Base-by-base conservation (phyloP, 2,888 invertebrate genomes). In the Folsomia manolachei region DNA sequence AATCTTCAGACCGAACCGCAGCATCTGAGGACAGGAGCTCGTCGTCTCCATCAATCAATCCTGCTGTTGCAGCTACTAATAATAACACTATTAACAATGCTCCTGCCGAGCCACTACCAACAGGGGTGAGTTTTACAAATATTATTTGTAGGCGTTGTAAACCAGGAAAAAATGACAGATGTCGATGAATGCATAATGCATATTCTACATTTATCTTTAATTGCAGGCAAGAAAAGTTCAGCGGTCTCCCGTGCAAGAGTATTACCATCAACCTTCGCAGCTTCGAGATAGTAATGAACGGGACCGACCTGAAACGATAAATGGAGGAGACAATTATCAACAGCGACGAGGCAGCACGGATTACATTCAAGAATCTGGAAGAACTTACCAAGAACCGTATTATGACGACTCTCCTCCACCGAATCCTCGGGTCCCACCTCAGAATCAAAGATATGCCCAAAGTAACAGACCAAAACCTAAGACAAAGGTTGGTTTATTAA, bases 281-380 rank as follows among this genome's bases (percentile, higher is more conserved):
- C 71, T 74, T 14, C 65, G 74, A 39, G 70, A 68, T 51, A 73
- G 66, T 26, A 74, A 71, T 69, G 72, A 73, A 19, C 56, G 56
- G 19, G 56, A 56, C n/a, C 39, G 39, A 39, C 64, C 26, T 2
- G 64, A 64, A 9, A 19, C 9, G 27, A 66, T 39, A 39, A 71
- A 71, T 19, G 73, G 73, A 21, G 63, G 72, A 52, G 70, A 39
- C 23, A 25, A 51, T 23, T 60, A 71, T 53, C 68, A 68, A 19
- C 68, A 71, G 25, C 71, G 79, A 18, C 71, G 79, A 19, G 69
- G 70, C 4, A 75, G 75, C 56, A 69, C 73, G 2, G 77, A 78
- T 56, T 77, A 75, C 25, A 52, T 63, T 27, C 63, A 63, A 63
- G 71, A 56, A 53, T 63, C 27, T 24, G 62, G 63, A 63, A 53